Conservation (phyloP, 2,888 invertebrate species). For the Acronicta aceris region DNA sequence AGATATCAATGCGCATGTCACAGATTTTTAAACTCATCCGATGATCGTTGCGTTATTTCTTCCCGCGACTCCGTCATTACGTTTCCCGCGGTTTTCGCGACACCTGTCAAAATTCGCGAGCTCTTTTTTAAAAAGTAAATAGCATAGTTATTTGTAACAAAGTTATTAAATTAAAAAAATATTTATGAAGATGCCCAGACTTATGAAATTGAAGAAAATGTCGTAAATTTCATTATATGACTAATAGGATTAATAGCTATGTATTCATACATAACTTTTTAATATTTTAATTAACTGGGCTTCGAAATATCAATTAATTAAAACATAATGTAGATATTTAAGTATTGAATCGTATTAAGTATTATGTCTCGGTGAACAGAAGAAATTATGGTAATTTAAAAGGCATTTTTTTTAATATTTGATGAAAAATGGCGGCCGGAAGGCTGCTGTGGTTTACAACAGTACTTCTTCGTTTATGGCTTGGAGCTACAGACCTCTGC, state of each 20-base stretch:
- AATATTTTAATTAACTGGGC: background rate
- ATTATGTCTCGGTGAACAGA: background rate
- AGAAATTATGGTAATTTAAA: constrained; percentile 18
- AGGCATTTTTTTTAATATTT: constrained; percentile 24
- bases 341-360: background rate
- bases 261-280: constrained; percentile 42
- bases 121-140: constrained; percentile 13
- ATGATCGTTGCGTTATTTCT: constrained; percentile 66
- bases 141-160: no score
- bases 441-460: constrained; percentile 78
- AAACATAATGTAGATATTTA: constrained; percentile 26
- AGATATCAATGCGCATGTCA: constrained; percentile 74
- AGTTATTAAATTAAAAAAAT: background rate
- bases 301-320: background rate
- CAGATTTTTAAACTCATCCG: constrained; percentile 63
- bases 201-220: background rate
- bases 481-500: constrained; percentile 84
- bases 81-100: constrained; percentile 75
- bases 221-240: background rate
- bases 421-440: constrained; percentile 75
- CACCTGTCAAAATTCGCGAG: constrained; percentile 69
- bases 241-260: constrained; percentile 4
- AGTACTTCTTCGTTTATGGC: constrained; percentile 78
- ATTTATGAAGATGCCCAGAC: no score
- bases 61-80: constrained; percentile 73